Percentiles rank a stretch among this genome's conserved stretches.
These are phyloP conservation scores for Acridotheres tristis DNA, from an alignment of 2,797 vertebrate genomes.

Conservation along the genomic window DNA sequence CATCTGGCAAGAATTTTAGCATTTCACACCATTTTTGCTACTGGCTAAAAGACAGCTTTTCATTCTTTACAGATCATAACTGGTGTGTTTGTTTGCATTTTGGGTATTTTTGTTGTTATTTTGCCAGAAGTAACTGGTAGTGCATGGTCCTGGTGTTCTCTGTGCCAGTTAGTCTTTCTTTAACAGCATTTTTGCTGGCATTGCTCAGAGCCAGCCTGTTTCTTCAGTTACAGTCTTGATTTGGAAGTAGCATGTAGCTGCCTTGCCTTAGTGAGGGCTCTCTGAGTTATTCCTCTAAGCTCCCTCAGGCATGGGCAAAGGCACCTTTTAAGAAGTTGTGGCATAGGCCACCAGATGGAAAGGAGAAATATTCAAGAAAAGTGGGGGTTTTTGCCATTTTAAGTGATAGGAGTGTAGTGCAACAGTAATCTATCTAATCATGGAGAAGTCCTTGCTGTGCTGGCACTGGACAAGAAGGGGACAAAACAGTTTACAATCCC, in stretches of 20 bases:
- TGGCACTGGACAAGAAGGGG: background rate
- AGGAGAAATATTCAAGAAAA: background rate
- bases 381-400: background rate
- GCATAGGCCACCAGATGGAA: background rate
- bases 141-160: background rate
- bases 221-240: background rate
- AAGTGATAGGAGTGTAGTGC: background rate
- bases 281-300: background rate
- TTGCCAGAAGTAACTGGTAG: background rate
- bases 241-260: background rate
- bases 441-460: background rate
- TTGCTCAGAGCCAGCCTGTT: background rate
- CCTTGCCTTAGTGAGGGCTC: background rate
- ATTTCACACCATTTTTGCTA: conserved; percentile 6
- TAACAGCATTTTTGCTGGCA: background rate
- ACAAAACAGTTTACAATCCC: background rate
- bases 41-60: conserved; percentile 1
- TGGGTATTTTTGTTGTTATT: background rate
- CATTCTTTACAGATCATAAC: background rate
- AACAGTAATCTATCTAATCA: background rate
- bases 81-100: background rate
- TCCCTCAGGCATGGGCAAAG: background rate
- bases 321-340: background rate
- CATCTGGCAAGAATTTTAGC: background rate
- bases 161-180: background rate